Conservation (phyloP, 1,140 invertebrate species). For the Drosophila tsacasi region DNA sequence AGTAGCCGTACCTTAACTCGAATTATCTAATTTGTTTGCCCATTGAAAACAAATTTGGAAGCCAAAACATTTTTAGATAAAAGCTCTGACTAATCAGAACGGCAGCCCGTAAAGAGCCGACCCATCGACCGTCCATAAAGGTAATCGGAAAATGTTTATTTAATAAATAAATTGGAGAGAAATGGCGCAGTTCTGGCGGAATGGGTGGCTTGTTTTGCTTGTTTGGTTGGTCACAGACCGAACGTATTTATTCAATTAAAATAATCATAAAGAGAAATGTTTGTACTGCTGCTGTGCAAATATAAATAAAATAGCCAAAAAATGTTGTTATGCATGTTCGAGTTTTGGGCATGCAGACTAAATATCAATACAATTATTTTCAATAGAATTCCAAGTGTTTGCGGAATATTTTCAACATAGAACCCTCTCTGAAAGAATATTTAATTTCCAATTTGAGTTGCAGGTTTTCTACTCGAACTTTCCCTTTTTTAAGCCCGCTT, state of each 20-base stretch:
- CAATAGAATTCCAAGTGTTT: constrained; percentile 3
- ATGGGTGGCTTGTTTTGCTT: neutral
- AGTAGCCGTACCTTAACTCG: constrained; percentile 1
- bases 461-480: constrained; percentile 32
- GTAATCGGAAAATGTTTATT: constrained; percentile 69
- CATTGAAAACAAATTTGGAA: constrained; percentile 28
- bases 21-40: constrained; percentile 30
- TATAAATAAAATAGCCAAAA: constrained; percentile 41
- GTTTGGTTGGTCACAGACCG: constrained; percentile 26
- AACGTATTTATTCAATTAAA: constrained; percentile 67
- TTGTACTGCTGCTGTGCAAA: constrained; percentile 36
- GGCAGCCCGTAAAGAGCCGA: constrained; percentile 23
- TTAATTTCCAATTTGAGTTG: constrained; percentile 53
- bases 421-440: neutral
- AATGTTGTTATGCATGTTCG: constrained; percentile 42
- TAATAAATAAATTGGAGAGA: constrained; percentile 69
- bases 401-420: neutral
- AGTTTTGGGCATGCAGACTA: constrained; percentile 20
- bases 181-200: constrained; percentile 45
- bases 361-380: constrained; percentile 52
- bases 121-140: constrained; percentile 25
- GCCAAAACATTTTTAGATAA: constrained; percentile 38
- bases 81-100: constrained; percentile 45
- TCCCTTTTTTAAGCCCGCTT: constrained; percentile 26
- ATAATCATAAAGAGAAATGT: constrained; percentile 60